Percentiles rank a stretch among this genome's conserved stretches.
Evolutionary conservation across 2,797 vertebrate species (phyloP).

Genomic region (Paguma larvata): DNA sequence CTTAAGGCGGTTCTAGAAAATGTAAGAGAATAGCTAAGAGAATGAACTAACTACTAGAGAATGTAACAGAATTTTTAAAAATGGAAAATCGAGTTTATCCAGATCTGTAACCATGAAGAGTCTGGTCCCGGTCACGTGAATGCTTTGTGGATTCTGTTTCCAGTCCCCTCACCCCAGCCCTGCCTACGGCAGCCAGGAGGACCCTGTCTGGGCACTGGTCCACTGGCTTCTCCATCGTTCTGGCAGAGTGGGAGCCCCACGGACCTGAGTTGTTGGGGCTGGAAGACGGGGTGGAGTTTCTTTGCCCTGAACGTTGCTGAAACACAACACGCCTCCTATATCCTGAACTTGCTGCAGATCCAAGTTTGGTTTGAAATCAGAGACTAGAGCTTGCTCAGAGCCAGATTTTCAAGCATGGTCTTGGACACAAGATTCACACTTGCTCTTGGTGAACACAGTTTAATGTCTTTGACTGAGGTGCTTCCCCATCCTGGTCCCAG

Average conservation of each 20-base stretch:
- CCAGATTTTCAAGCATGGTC: accelerated
- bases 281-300: accelerated
- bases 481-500: background rate
- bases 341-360: background rate
- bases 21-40: background rate
- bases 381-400: accelerated
- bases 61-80: background rate
- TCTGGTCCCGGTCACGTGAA: too few species aligned
- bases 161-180: background rate
- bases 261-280: background rate
- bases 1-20: background rate
- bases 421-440: background rate
- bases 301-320: background rate
- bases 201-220: accelerated
- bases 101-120: background rate
- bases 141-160: background rate
- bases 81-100: background rate
- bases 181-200: background rate
- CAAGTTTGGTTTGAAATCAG: background rate
- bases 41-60: background rate
- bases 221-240: accelerated
- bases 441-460: background rate
- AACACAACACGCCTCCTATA: too few species aligned
- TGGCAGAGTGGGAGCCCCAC: accelerated
- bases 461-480: too few species aligned